Conservation (phyloP, 2,113 vertebrate species). For the Limanda limanda region DNA sequence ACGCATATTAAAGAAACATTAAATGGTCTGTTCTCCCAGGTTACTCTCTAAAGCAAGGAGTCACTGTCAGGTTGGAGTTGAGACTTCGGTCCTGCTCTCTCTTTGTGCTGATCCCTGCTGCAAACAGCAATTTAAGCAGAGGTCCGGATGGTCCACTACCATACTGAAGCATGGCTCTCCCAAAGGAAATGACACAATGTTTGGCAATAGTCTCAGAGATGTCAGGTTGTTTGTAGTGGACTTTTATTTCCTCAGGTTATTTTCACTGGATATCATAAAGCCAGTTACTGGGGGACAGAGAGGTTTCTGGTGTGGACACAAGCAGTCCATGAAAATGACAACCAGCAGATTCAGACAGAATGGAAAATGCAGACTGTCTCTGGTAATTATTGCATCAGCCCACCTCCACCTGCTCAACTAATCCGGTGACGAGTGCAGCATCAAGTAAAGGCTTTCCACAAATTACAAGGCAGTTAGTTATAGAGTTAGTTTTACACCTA, state of each 20-base stretch:
- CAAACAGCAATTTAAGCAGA: conserved; percentile 43
- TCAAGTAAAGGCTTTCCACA: conserved; percentile 20
- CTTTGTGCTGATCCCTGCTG: conserved; percentile 27
- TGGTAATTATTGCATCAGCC: conserved; percentile 44
- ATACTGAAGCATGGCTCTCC: conserved; percentile 26
- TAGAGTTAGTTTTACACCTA: background rate
- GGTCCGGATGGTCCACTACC: conserved; percentile 51
- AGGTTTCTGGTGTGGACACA: background rate
- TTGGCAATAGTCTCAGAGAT: conserved; percentile 40
- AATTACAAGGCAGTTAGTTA: conserved; percentile 19
- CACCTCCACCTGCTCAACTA: conserved; percentile 19
- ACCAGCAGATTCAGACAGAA: conserved; percentile 1
- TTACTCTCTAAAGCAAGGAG: background rate
- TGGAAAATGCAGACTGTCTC: conserved; percentile 17
- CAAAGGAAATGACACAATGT: conserved; percentile 64
- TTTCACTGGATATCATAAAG: conserved; percentile 27
- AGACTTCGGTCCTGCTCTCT: conserved; percentile 4
- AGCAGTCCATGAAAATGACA: conserved; percentile 22
- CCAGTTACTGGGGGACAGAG: conserved; percentile 13
- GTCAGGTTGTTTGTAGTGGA: conserved; percentile 29
- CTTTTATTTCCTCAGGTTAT: conserved; percentile 19
- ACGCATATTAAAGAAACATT: background rate
- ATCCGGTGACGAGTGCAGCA: conserved; percentile 14
- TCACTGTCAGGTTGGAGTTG: conserved; percentile 6
- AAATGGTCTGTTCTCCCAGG: conserved; percentile 9